phyloP scores from a whole-genome alignment of 2,888 invertebrate species.

The Poecilobothrus nobilitatus region DNA sequence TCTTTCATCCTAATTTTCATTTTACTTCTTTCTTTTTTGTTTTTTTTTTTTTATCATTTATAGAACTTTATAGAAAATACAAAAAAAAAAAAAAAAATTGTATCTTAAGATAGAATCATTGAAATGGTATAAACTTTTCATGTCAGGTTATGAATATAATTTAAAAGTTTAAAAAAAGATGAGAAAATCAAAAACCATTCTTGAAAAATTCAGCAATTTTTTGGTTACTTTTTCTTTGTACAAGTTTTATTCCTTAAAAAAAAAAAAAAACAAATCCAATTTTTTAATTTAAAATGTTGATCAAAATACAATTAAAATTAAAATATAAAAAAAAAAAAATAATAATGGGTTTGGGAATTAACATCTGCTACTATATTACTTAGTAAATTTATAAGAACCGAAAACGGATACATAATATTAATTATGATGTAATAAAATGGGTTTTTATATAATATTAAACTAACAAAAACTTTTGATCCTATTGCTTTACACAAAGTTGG shows the following conservation, averaged over 20 bases:
- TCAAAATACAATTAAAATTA: background rate
- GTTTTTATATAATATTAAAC: too few species aligned
- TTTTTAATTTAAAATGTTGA: background rate
- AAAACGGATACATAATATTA: too few species aligned
- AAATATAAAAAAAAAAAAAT: background rate
- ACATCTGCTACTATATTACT: too few species aligned
- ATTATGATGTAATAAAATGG: too few species aligned
- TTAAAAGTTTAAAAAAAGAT: background rate
- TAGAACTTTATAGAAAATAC: background rate
- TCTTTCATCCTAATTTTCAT: background rate
- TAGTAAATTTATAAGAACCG: too few species aligned
- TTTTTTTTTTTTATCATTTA: background rate
- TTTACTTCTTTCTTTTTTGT: background rate
- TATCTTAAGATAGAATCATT: background rate
- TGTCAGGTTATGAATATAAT: conserved; percentile 4
- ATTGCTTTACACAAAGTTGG: too few species aligned
- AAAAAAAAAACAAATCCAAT: background rate
- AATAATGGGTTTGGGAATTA: too few species aligned
- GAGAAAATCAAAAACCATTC: too few species aligned
- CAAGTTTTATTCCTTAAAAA: too few species aligned
- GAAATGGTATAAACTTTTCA: background rate
- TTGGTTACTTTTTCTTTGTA: background rate
- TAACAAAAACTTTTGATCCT: too few species aligned
- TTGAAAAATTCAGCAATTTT: too few species aligned
- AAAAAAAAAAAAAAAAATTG: too few species aligned